Conservation (phyloP, 2,888 invertebrate species). For the Ormyrus nitidulus region DNA sequence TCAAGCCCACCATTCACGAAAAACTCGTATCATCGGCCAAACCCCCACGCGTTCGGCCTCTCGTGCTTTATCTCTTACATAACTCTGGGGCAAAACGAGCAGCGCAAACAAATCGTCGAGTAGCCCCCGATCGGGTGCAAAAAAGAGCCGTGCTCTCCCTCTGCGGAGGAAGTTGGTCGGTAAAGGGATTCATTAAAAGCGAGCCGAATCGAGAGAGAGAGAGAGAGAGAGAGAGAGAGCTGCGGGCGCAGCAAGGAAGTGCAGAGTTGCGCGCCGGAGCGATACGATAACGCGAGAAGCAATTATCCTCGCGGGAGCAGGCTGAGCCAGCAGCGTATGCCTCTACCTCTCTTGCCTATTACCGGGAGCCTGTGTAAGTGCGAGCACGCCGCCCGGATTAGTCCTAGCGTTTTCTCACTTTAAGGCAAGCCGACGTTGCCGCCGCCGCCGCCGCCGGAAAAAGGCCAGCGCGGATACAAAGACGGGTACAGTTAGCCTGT, state of each 20-base stretch:
- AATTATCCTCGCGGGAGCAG: conserved; percentile 54
- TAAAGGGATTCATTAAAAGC: conserved; percentile 52
- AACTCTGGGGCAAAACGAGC: too few relatives aligned
- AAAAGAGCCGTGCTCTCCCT: background rate
- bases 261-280: conserved; percentile 46
- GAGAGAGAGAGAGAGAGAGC: background rate
- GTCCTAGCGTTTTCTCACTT: conserved; percentile 45
- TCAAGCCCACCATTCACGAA: too few relatives aligned
- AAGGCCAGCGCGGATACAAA: conserved; percentile 27
- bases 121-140: background rate
- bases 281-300: conserved; percentile 58
- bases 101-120: too few relatives aligned
- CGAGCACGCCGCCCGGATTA: conserved; percentile 17
- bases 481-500: conserved; percentile 19
- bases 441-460: background rate
- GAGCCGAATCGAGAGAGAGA: conserved; percentile 39
- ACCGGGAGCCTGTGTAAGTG: conserved; percentile 17
- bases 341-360: conserved; percentile 30
- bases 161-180: conserved; percentile 22
- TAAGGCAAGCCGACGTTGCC: conserved; percentile 7
- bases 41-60: too few relatives aligned
- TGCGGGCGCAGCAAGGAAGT: conserved; percentile 50
- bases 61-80: background rate
- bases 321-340: conserved; percentile 29
- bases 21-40: too few relatives aligned